These are phyloP conservation scores for Himalopsyche anomala DNA, from an alignment of 2,888 invertebrate species.

Conservation along the genomic window DNA sequence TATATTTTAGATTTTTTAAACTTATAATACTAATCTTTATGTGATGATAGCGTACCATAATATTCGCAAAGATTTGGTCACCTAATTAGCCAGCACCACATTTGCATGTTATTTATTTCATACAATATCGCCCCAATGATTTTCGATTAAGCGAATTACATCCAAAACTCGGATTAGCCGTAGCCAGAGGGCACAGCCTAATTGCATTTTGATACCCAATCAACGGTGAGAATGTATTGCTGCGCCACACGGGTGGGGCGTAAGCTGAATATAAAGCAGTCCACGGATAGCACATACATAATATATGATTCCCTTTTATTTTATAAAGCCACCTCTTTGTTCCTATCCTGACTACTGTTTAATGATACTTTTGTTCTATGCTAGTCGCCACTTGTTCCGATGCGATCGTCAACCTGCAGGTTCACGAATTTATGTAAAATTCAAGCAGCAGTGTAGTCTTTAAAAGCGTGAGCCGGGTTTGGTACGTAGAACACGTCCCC, in stretches of 20 bases:
- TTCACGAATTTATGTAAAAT: not conserved
- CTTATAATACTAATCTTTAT: too few species aligned
- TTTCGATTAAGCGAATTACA: constrained; percentile 63
- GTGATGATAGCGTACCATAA: not conserved
- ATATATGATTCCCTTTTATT: constrained; percentile 63
- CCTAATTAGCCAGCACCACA: constrained; percentile 44
- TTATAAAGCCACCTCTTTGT: constrained; percentile 60
- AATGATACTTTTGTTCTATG: constrained; percentile 64
- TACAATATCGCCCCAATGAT: constrained; percentile 48
- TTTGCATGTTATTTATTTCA: constrained; percentile 43
- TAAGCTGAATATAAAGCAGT: constrained; percentile 65
- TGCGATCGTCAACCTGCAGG: not conserved
- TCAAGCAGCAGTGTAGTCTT: too few species aligned
- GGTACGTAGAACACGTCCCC: too few species aligned
- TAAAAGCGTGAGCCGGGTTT: too few species aligned
- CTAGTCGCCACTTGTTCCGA: constrained; percentile 51
- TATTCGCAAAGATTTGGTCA: constrained; percentile 41
- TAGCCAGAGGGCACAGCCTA: constrained; percentile 56
- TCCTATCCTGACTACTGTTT: constrained; percentile 64
- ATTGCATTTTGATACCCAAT: constrained; percentile 65
- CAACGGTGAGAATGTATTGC: constrained; percentile 64
- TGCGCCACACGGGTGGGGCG: constrained; percentile 50
- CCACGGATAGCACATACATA: constrained; percentile 61
- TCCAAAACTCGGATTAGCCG: constrained; percentile 55
- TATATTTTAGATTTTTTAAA: too few species aligned